Base-by-base conservation (phyloP, 2,797 vertebrate species). In the Neomorphus geoffroyi region DNA sequence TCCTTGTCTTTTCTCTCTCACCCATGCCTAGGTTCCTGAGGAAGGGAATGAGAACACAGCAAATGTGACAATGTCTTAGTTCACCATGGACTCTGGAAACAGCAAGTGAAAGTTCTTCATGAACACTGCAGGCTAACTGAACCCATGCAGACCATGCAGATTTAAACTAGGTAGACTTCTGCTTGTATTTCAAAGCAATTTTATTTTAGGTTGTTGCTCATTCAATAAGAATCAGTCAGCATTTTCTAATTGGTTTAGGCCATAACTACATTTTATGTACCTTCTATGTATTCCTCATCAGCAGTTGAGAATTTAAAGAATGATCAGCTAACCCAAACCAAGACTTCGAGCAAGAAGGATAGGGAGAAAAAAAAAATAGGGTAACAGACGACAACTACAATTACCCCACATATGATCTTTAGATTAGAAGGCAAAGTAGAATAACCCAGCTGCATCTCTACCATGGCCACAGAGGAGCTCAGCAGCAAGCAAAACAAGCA, bases 381-480 rank as follows among this genome's bases (percentile, higher is more conserved):
- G 16, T 2, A 1, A 67, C 45, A 78, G 6, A 33, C 27, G 51
- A 28, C 33, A 79, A 28, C 54, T 62, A 54, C 70, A 79, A 46
- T 51, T 39, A 80, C 3, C 24, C 18, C 50, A 5, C 3, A 4
- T 62, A 33, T 81, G 46, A 66, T 72, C 35, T 54, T 56, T 4
- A 39, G 13, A 37, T 28, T 28, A 71, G 54, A 39, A 62, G 39
- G 30, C 54, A 86, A 65, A 90, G 65, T 0, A 69, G 65, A 27
- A 66, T 32, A 22, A 72, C 7, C 0, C 5, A 69, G 46, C 30
- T 24, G 24, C 18, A 66, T 13, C 60, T 35, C 61, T 43, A 51
- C 7, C 13, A 9, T 0, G 0, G 46, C n/a, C 69, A 77, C n/a
- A 37, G 27, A 70, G 11, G 14, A 75, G 39, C 8, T 45, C 35